Evolutionary conservation across 2,888 invertebrate genomes (phyloP).

Genomic region (Lissocephala sabroskyi): DNA sequence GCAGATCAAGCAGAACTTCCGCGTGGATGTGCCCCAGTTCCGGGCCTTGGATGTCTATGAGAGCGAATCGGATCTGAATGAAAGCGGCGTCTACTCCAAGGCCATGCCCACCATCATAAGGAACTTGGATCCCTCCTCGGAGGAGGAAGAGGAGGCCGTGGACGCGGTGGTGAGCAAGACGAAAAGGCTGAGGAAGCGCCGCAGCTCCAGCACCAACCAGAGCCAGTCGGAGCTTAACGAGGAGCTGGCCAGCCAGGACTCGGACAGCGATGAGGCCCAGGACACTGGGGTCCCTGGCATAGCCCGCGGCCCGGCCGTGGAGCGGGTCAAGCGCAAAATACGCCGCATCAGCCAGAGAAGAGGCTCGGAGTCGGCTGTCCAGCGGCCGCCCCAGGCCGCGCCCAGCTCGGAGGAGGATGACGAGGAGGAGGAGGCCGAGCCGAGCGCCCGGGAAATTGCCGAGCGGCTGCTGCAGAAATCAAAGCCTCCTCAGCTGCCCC

Average conservation of each 20-base stretch:
- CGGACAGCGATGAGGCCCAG: constrained; percentile 36
- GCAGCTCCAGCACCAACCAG: constrained; percentile 61
- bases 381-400: constrained; percentile 34
- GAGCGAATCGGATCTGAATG: constrained; percentile 74
- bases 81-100: constrained; percentile 68
- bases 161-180: constrained; percentile 39
- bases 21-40: constrained; percentile 71
- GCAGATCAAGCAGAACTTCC: constrained; percentile 48
- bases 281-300: constrained; percentile 60
- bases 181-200: constrained; percentile 67
- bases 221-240: constrained; percentile 47
- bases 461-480: constrained; percentile 54
- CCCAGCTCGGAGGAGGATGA: constrained; percentile 46
- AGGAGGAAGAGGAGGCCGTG: constrained; percentile 38
- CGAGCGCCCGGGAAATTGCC: constrained; percentile 67
- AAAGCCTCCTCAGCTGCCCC: not conserved
- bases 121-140: constrained; percentile 47
- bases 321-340: constrained; percentile 47
- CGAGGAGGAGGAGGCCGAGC: constrained; percentile 33
- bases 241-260: constrained; percentile 21
- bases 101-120: constrained; percentile 55
- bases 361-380: constrained; percentile 26
- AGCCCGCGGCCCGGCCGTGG: constrained; percentile 65
- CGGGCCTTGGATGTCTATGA: constrained; percentile 75
- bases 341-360: constrained; percentile 28